Percentiles rank a stretch among this genome's conserved stretches.
These are phyloP conservation scores for Henricia sp. DNA, from an alignment of 53 echinoderm and acorn worm species.

Conservation along the genomic window DNA sequence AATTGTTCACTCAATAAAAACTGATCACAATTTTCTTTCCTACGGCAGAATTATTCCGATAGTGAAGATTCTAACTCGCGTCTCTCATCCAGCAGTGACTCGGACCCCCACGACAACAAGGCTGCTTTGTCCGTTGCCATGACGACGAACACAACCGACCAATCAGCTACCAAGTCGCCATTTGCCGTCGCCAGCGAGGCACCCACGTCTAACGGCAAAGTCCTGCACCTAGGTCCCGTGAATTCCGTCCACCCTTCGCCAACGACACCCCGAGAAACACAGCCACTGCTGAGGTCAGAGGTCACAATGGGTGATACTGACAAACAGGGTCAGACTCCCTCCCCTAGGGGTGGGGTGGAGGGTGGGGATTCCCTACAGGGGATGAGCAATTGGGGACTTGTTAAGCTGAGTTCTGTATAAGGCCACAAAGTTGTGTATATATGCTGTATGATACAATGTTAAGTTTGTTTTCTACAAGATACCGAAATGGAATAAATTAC, in stretches of 20 bases:
- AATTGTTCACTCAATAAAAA: background rate
- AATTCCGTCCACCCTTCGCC: conserved; percentile 66
- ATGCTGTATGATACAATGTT: too few relatives aligned
- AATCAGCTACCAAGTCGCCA: conserved; percentile 18
- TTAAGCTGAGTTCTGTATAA: conserved; percentile 67
- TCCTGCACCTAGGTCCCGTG: conserved; percentile 47
- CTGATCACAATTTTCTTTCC: background rate
- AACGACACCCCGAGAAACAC: conserved; percentile 49
- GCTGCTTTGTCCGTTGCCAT: conserved; percentile 36
- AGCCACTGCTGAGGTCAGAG: conserved; percentile 37
- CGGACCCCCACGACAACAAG: conserved; percentile 35
- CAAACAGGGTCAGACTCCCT: conserved; percentile 18
- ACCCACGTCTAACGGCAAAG: conserved; percentile 49
- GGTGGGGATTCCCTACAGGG: conserved; percentile 51
- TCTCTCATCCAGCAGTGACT: conserved; percentile 59
- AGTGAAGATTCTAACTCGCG: conserved; percentile 63
- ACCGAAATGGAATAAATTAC: too few relatives aligned
- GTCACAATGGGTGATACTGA: conserved; percentile 13
- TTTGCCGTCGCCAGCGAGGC: conserved; percentile 27
- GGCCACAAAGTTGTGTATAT: background rate
- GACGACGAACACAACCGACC: conserved; percentile 36
- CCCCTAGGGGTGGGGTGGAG: background rate
- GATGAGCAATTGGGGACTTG: conserved; percentile 63
- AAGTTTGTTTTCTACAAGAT: too few relatives aligned
- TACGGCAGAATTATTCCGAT: conserved; percentile 58